These are phyloP conservation scores for Trimorus sp. DNA, from an alignment of 2,888 invertebrate genomes.

Conservation along the genomic window DNA sequence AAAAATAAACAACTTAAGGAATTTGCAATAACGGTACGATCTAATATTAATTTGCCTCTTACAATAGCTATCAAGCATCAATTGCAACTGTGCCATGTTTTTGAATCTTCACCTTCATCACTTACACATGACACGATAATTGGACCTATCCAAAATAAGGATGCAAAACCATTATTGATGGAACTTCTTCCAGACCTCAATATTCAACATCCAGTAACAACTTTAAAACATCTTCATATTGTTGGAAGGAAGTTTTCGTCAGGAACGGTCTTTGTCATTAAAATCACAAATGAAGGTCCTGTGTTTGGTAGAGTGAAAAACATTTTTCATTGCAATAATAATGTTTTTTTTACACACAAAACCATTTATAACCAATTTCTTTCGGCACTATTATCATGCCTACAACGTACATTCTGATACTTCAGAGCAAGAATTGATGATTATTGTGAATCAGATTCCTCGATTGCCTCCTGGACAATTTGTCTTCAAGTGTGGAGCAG, in stretches of 20 bases:
- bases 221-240: slow-evolving; percentile 14
- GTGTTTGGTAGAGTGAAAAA: slow-evolving; percentile 44
- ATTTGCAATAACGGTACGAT: slow-evolving; percentile 34
- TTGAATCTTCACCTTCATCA: background rate
- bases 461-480: slow-evolving; percentile 25
- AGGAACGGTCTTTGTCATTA: slow-evolving; percentile 28
- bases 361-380: slow-evolving; percentile 22
- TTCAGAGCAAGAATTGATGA: background rate
- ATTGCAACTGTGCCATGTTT: background rate
- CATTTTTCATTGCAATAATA: slow-evolving; percentile 36
- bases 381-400: slow-evolving; percentile 37
- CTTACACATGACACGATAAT: background rate
- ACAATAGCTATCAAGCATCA: slow-evolving; percentile 42
- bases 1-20: slow-evolving; percentile 54
- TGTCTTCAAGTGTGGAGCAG: background rate
- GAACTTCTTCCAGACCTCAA: background rate
- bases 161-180: background rate
- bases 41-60: slow-evolving; percentile 42
- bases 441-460: slow-evolving; percentile 30
- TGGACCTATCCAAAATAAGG: background rate
- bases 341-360: slow-evolving; percentile 30
- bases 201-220: background rate
- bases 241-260: slow-evolving; percentile 26
- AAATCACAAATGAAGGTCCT: slow-evolving; percentile 39
- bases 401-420: slow-evolving; percentile 13